Conservation (phyloP, 1,140 invertebrate genomes). For the Panonychus citri region DNA sequence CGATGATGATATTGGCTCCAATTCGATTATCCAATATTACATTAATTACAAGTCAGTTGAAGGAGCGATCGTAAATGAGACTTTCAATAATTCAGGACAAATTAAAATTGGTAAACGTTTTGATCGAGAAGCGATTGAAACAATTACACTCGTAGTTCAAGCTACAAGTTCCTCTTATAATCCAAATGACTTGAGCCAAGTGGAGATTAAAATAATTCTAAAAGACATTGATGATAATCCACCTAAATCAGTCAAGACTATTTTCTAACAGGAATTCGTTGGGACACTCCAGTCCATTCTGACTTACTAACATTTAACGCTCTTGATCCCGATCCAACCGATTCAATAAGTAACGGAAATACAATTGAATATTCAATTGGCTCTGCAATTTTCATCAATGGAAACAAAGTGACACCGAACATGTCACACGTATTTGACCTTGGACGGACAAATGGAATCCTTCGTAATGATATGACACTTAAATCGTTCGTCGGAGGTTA, state of each 20-base stretch:
- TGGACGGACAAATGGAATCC: neutral
- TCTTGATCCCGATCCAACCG: constrained; percentile 37
- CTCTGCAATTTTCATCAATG: neutral
- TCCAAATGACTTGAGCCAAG: constrained; percentile 39
- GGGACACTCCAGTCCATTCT: constrained; percentile 42
- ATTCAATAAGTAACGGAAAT: constrained; percentile 25
- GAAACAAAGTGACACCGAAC: constrained; percentile 9
- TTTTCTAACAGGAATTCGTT: constrained; percentile 31
- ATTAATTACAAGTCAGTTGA: constrained; percentile 57
- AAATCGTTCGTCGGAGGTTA: neutral
- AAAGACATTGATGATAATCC: constrained; percentile 48
- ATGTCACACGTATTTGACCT: constrained; percentile 19
- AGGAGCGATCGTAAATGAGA: constrained; percentile 34
- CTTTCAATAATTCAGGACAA: constrained; percentile 22
- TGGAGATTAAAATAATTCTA: constrained; percentile 37
- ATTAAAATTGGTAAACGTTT: constrained; percentile 34
- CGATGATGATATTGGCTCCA: constrained; percentile 70
- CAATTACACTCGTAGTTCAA: constrained; percentile 38
- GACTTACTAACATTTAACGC: constrained; percentile 39
- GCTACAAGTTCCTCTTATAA: constrained; percentile 35
- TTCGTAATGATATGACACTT: neutral
- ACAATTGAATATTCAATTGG: neutral
- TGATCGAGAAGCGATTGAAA: constrained; percentile 37
- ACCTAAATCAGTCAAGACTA: constrained; percentile 36
- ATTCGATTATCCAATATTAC: constrained; percentile 71